Percentiles rank a stretch among this genome's conserved stretches.
These are phyloP conservation scores for Choristoneura rosaceana DNA, from an alignment of 2,888 invertebrate genomes.

Conservation along the genomic window DNA sequence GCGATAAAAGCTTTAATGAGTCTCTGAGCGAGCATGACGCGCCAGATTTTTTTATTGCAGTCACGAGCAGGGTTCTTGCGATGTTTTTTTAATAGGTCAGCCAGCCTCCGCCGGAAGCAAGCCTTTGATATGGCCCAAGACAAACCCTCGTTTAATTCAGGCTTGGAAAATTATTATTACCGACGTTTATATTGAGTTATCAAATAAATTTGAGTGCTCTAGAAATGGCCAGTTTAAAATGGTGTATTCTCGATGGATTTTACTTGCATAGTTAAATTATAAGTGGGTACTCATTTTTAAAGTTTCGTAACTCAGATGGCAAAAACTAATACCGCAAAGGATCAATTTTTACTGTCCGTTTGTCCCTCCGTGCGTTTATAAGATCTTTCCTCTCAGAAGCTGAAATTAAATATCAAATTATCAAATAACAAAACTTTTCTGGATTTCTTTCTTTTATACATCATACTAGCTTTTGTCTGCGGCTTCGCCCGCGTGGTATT, in stretches of 20 bases:
- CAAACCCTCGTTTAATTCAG: background rate
- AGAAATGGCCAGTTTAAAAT: background rate
- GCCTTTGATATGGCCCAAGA: conserved; percentile 2
- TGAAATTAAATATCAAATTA: too few relatives aligned
- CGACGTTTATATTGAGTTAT: background rate
- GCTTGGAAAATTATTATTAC: background rate
- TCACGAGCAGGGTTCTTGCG: background rate
- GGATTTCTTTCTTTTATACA: too few relatives aligned
- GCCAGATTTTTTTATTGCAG: background rate
- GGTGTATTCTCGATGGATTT: background rate
- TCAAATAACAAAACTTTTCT: too few relatives aligned
- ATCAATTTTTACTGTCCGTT: too few relatives aligned
- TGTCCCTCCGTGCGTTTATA: too few relatives aligned
- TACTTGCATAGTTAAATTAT: too few relatives aligned
- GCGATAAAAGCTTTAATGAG: background rate
- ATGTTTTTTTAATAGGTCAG: background rate
- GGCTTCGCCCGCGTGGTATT: too few relatives aligned
- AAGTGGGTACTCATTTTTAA: too few relatives aligned
- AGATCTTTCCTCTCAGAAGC: too few relatives aligned
- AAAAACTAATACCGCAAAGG: too few relatives aligned
- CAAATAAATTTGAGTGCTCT: background rate
- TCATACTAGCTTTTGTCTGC: too few relatives aligned
- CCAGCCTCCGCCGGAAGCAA: background rate
- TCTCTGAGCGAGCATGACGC: background rate
- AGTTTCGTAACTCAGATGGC: too few relatives aligned